Evolutionary conservation across 2,113 vertebrate species (phyloP).

Genomic region (Nematolebias whitei): DNA sequence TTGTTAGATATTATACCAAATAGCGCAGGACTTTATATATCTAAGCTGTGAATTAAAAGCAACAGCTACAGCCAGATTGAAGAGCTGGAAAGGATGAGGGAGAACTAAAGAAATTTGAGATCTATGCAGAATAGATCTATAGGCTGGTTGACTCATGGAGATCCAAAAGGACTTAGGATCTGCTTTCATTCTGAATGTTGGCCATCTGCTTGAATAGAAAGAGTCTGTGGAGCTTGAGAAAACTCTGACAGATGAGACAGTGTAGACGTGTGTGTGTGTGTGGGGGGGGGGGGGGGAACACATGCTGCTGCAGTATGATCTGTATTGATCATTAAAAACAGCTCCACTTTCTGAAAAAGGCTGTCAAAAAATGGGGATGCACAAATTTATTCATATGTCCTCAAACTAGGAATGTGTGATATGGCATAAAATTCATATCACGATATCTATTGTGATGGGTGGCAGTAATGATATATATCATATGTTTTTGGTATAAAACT

Average conservation of each 20-base stretch:
- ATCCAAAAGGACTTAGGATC: slow-evolving; percentile 72
- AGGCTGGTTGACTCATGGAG: slow-evolving; percentile 67
- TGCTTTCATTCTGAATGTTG: slow-evolving; percentile 78
- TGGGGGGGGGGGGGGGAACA: no score
- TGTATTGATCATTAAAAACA: slow-evolving; percentile 70
- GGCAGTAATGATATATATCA: no score
- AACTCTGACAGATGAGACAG: slow-evolving; percentile 72
- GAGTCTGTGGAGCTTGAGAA: slow-evolving; percentile 58
- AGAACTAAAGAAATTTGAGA: slow-evolving; percentile 55
- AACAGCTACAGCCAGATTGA: slow-evolving; percentile 10
- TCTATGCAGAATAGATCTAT: slow-evolving; percentile 46
- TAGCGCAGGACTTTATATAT: slow-evolving; percentile 20
- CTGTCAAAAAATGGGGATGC: slow-evolving; percentile 61
- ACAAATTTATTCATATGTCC: slow-evolving; percentile 59
- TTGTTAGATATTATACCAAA: slow-evolving; percentile 20
- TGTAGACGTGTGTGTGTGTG: slow-evolving; percentile 36
- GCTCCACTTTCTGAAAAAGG: slow-evolving; percentile 68
- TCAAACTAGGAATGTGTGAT: no score
- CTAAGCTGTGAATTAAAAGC: background rate
- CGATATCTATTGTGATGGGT: no score
- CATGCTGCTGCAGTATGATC: slow-evolving; percentile 58
- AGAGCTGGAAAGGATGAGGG: slow-evolving; percentile 31
- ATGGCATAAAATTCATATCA: no score
- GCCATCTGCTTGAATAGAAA: slow-evolving; percentile 74
- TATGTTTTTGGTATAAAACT: no score